Base-by-base conservation (phyloP, 2,888 invertebrate species). In the Osmoderma eremita region DNA sequence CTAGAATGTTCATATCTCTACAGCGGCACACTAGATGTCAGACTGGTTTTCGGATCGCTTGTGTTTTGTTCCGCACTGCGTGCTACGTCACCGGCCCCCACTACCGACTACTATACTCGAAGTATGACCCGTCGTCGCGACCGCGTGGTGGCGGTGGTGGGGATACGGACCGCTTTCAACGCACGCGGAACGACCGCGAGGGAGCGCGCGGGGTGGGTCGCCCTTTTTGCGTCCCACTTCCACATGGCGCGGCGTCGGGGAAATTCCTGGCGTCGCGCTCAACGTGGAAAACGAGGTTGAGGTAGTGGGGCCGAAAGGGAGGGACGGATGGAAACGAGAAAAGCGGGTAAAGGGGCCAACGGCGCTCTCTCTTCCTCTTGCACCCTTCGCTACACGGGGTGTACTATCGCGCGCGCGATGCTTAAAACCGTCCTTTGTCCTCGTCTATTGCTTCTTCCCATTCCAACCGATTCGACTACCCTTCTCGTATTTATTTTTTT, bases 1-100 rank as follows among this genome's bases (percentile, higher is more conserved):
- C 82, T 82, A 82, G 79, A 80, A 82, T 82, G 81, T 82, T 82
- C 82, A 82, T 83, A 81, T 81, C 82, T 82, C 81, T 77, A 80
- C 81, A 76, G 79, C 75, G 76, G 78, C 79, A 81, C 82, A 81
- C 81, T 80, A 82, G 81, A 82, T 82, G 81, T 81, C 81, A 78
- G 80, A 81, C 81, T 81, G 80, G 76, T 79, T 73, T 75, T 75
- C 74, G 74, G 74, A 75, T 73, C 78, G 79, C 75, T 75, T 76
- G 78, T 80, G 79, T 81, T 81, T 81, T 81, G 81, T 81, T 82
- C 82, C 81, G 82, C 81, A 82, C 80, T 78, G 80, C 79, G 78
- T 78, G 79, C 77, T 79, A 82, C 82, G 82, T 82, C 81, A 82
- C 78, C 69, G 69, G 65, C 72, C 75, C 77, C 76, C 74, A 74